Evolutionary conservation across 2,113 vertebrate species (phyloP).

Genomic region (Psittacus erithacus): DNA sequence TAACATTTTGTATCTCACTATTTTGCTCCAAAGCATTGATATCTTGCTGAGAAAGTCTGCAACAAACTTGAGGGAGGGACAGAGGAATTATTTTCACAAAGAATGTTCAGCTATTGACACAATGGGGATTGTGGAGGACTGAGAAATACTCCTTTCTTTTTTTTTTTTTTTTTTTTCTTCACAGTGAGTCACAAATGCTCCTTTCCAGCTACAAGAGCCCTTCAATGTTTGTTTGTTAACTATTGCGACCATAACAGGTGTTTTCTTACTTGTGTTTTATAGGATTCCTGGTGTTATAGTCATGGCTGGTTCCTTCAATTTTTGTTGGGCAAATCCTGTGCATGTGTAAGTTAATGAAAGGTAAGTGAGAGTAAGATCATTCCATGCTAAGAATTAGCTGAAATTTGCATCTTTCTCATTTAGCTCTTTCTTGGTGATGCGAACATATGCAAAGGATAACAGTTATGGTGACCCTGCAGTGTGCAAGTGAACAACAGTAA

Average conservation of each 20-base stretch:
- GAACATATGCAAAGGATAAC: background rate
- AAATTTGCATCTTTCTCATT: background rate
- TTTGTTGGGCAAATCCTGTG: background rate
- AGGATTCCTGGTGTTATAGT: background rate
- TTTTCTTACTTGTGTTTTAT: background rate
- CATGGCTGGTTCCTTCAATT: background rate
- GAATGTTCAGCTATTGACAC: background rate
- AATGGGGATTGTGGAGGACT: background rate
- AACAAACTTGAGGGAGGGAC: background rate
- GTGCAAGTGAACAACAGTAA: background rate
- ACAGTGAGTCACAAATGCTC: background rate
- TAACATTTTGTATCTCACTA: background rate
- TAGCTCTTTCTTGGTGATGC: background rate
- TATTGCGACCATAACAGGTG: background rate
- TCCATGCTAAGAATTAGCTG: background rate
- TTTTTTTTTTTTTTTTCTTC: background rate
- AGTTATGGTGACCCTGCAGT: background rate
- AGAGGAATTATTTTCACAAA: background rate
- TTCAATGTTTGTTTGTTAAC: background rate
- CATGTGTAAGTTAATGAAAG: background rate
- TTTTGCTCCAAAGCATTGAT: background rate
- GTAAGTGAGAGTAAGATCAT: background rate
- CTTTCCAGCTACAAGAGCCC: background rate
- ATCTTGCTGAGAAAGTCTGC: background rate
- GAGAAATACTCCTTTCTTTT: background rate